These are phyloP conservation scores for Enteromius mattozi DNA, from an alignment of 2,797 vertebrate genomes.

Conservation along the genomic window DNA sequence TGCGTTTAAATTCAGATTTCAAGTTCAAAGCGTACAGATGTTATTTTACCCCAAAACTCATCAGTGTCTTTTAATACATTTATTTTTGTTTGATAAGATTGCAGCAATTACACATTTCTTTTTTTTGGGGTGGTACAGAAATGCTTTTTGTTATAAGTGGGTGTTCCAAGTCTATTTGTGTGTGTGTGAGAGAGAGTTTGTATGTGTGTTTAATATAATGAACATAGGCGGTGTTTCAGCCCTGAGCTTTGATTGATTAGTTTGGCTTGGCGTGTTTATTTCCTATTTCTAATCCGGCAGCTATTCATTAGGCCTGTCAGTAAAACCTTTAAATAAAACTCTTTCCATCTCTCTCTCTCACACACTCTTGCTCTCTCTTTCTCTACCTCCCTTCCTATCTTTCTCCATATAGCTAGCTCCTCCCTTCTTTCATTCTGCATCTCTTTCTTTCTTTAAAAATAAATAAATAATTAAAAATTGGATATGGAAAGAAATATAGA, in stretches of 20 bases:
- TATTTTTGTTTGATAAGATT: not conserved
- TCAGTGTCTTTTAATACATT: not conserved
- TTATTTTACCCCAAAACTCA: not conserved
- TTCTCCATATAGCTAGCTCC: not conserved
- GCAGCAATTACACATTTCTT: constrained; percentile 8
- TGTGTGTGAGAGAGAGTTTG: not conserved
- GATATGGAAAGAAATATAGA: not conserved
- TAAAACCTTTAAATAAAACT: constrained; percentile 48
- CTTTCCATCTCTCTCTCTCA: not conserved
- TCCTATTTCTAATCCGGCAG: constrained; percentile 50
- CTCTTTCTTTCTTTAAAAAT: not conserved
- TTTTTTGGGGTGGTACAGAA: not conserved
- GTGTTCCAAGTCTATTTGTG: not conserved
- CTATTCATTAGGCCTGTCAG: constrained; percentile 51
- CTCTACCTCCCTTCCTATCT: not conserved
- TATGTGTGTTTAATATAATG: constrained; percentile 45
- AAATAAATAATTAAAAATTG: not conserved
- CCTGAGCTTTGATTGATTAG: constrained; percentile 45
- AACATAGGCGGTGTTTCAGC: constrained; percentile 33
- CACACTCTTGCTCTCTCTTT: not conserved
- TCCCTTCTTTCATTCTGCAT: not conserved
- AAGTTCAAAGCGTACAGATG: not conserved
- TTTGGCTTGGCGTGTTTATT: constrained; percentile 51
- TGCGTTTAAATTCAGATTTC: not conserved
- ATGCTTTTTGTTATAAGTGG: not conserved